Base-by-base conservation (phyloP, 2,888 invertebrate species). In the Listrodromus nycthemerus region DNA sequence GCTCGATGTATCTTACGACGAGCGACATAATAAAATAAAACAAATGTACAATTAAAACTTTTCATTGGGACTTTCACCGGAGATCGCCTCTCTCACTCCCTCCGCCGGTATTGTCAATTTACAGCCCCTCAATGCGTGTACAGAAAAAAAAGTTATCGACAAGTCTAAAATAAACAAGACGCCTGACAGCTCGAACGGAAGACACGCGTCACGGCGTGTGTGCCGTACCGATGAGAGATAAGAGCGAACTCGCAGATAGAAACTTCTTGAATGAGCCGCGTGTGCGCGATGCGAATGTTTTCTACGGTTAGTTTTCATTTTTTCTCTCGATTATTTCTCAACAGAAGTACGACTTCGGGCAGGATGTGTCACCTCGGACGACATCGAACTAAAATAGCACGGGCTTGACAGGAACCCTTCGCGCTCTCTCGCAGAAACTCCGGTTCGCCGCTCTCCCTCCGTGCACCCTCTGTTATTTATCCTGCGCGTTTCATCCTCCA, bases 321-420 rank as follows among this genome's bases (percentile, higher is more conserved):
- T 61, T 30, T 61, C 13, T 61, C 10, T 61, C 16, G n/a, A 61
- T 27, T 58, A 30, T 30, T 73, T 61, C 19, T 24, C 61, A 73
- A 73, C 19, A 61, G 45, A 61, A 61, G 61, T 48, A 41, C 19
- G 41, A 58, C 61, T 61, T 8, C 16, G 58, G 21, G 27, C 7
- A 16, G 41, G 24, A 45, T 30, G 52, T 45, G 61, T 58, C 65
- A 74, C 50, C 50, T 82, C 30, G 67, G 52, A 69, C 80, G 69
- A 83, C 71, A 76, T 69, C 61, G 76, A 83, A 83, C 77, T 52
- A 55, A 80, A 80, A 83, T 69, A 77, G 50, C 67, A 73, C 80
- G 74, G 67, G 77, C 80, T 61, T 74, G 83, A 83, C 71, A 52
- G 65, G 73, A 82, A 66, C 82, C 50, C 48, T 58, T 41, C 13